Base-by-base conservation (phyloP, 2,888 invertebrate genomes). In the Aphidoletes aphidimyza region DNA sequence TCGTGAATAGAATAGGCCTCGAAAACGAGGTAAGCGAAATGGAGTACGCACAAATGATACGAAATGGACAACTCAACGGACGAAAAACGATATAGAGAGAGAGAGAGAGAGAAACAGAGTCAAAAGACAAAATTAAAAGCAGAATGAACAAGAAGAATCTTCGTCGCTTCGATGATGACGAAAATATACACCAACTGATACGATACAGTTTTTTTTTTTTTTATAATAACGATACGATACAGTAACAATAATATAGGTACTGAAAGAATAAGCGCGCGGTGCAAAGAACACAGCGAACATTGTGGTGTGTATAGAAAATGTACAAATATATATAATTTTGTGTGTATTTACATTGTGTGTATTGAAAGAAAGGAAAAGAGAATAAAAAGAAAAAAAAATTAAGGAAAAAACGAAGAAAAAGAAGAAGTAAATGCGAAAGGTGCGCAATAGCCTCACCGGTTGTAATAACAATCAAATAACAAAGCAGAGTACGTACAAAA, bases 381-480 rank as follows among this genome's bases (percentile, higher is more conserved):
- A 39, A 39, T 8, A 11, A 39, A 39, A 39, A 39, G 39, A 39
- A 39, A 11, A 11, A 39, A 39, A 39, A 47, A 47, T 14, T 14
- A 47, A 47, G 17, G 8, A 11, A 47, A 19, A 26, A 30, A 34
- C 9, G 14, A 54, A 14, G 30, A 26, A 69, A 34, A 26, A 69
- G 14, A 26, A 54, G 54, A n/a, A 69, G 69, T 30, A 30, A 69
- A 69, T 69, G 69, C 69, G 69, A 69, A 69, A 69, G 69, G 69
- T 69, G 69, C 69, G 69, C 69, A 69, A 69, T 69, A 69, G 69
- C 69, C 69, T 69, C 69, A 69, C 69, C 69, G 69, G 69, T 69
- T 69, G 69, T 69, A 69, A 69, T 34, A 69, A 69, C 69, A 69
- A 69, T 69, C 69, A 69, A 69, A 69, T 69, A 69, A 69, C 69